Base-by-base conservation (phyloP, 2,797 vertebrate species). In the Arrhamphus sclerolepis region DNA sequence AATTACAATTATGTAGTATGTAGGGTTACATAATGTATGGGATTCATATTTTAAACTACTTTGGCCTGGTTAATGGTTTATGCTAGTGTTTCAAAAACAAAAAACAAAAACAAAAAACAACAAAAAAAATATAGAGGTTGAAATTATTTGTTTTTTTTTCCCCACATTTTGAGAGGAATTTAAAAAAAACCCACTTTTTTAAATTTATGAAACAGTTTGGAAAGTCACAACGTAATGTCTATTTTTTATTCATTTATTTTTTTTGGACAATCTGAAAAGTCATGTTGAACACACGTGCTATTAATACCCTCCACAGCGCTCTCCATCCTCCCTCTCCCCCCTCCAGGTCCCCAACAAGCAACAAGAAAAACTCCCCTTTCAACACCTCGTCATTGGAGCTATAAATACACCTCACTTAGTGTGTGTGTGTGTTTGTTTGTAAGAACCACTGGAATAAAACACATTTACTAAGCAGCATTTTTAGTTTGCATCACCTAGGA, bases 321-420 rank as follows among this genome's bases (percentile, higher is more conserved):
- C 83, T 69, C 70, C 63, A 73, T 68, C 73, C 67, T 77, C 76
- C 77, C 66, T 63, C 75, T 66, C 70, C 80, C 75, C 85, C 72
- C 63, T 67, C 72, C 22, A 60, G 58, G 70, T 76, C 84, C 82
- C 83, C 83, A 75, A 77, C 76, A 61, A 73, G 81, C 85, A 83
- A 83, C 75, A 83, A 84, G 82, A 91, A 91, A 92, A 92, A 90
- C 86, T 89, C 87, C 87, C 89, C 89, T 92, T 91, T 93, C 91
- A 91, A 82, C 87, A 67, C 86, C 92, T 89, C 87, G 66, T 89
- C 91, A 60, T 70, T 47, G 53, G 2, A 16, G 76, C 86, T 94
- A 94, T 93, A 89, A 92, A 94, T 94, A 93, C 75, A 80, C 80
- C 48, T 62, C 47, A 51, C 75, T 20, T 28, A 40, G 47, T 38